Conservation (phyloP, 1,140 invertebrate genomes). For the Leguminivora glycinivorella region DNA sequence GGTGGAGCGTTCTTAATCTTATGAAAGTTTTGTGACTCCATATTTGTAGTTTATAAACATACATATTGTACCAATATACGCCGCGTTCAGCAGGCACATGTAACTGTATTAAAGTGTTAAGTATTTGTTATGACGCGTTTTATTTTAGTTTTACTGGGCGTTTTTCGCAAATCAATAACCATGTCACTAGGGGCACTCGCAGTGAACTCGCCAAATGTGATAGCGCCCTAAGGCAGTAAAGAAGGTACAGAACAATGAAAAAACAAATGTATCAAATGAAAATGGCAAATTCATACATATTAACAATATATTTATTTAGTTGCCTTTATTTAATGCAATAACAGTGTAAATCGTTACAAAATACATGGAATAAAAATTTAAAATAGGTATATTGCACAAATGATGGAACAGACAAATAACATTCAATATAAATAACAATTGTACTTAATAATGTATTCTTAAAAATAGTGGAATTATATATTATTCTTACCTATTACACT, state of each 20-base stretch:
- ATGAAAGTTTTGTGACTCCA: constrained; percentile 43
- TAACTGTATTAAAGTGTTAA: constrained; percentile 60
- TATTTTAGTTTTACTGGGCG: too few species aligned
- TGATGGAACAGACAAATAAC: background rate
- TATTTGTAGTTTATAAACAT: constrained; percentile 39
- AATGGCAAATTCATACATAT: background rate
- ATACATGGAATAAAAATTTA: background rate
- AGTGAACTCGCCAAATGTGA: too few species aligned
- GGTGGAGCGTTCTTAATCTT: constrained; percentile 49
- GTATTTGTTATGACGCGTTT: constrained; percentile 46
- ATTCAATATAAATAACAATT: background rate
- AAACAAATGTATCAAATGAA: too few species aligned
- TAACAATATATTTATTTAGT: background rate
- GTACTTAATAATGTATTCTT: background rate
- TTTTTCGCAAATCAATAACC: too few species aligned
- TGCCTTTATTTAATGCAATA: background rate
- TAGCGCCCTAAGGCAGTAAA: too few species aligned
- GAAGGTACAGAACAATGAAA: too few species aligned
- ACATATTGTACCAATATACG: constrained; percentile 49
- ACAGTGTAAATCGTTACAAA: background rate
- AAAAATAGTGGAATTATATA: too few species aligned
- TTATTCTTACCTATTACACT: too few species aligned
- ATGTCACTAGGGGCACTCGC: too few species aligned
- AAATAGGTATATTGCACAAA: constrained; percentile 3
- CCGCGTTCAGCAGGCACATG: constrained; percentile 56